Conservation (phyloP, 2,797 vertebrate genomes). For the Pempheris klunzingeri region DNA sequence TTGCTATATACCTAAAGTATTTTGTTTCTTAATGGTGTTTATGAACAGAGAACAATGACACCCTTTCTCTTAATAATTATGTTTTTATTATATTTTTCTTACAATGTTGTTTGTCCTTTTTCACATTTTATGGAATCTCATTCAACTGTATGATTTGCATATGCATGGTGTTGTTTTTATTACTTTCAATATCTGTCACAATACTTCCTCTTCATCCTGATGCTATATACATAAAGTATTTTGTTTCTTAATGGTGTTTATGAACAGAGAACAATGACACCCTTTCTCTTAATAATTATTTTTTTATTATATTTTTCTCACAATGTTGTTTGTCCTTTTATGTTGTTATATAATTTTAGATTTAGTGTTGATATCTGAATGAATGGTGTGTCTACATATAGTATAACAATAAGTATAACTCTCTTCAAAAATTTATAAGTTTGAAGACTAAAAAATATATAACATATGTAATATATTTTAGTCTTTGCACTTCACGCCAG, state of each 20-base stretch:
- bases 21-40: background rate
- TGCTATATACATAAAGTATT: background rate
- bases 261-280: background rate
- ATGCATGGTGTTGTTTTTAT: slow-evolving; percentile 28
- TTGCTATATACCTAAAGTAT: background rate
- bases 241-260: background rate
- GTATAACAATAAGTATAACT: background rate
- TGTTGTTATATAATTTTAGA: background rate
- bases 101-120: background rate
- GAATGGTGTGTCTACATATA: background rate
- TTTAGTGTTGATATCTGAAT: background rate
- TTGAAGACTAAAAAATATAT: too few relatives aligned
- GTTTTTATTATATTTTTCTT: too few relatives aligned
- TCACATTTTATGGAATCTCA: too few relatives aligned
- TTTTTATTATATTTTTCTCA: too few relatives aligned
- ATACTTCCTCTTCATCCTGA: background rate
- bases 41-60: background rate
- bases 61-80: background rate
- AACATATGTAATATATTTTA: too few relatives aligned
- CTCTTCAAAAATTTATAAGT: background rate
- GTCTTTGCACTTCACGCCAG: too few relatives aligned
- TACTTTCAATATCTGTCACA: background rate
- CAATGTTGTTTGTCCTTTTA: background rate
- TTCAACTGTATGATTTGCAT: too few relatives aligned
- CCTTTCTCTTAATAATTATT: background rate